Percentiles rank a stretch among this genome's conserved stretches.
Evolutionary conservation across 2,113 vertebrate genomes (phyloP).

Genomic region (Sprattus sprattus): DNA sequence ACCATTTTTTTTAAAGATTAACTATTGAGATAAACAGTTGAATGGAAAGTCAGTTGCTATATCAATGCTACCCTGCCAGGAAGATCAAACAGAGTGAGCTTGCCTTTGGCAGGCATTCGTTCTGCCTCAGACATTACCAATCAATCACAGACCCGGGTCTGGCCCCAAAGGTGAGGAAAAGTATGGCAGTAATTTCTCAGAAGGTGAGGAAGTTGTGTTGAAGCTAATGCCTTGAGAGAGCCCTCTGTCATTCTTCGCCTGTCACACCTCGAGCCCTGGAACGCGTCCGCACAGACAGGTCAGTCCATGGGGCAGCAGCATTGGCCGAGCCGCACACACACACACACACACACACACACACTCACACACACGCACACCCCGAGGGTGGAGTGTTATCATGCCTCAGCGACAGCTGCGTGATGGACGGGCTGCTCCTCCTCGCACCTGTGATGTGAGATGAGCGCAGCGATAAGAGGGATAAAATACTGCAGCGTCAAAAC

Average conservation of each 20-base stretch:
- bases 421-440: slow-evolving; percentile 36
- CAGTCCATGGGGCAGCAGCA: neutral
- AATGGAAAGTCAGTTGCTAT: neutral
- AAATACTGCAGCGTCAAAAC: slow-evolving; percentile 21
- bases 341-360: neutral
- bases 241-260: neutral
- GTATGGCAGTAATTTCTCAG: slow-evolving; percentile 46
- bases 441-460: slow-evolving; percentile 59
- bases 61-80: slow-evolving; percentile 16
- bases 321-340: neutral
- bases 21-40: slow-evolving; percentile 14
- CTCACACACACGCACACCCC: slow-evolving; percentile 17
- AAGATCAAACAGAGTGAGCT: slow-evolving; percentile 23
- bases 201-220: slow-evolving; percentile 16
- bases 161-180: slow-evolving; percentile 22
- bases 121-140: slow-evolving; percentile 26
- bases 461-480: slow-evolving; percentile 43
- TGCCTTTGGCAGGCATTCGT: slow-evolving; percentile 21
- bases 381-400: slow-evolving; percentile 22
- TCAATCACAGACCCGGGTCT: slow-evolving; percentile 16
- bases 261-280: neutral
- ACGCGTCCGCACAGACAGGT: neutral
- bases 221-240: neutral
- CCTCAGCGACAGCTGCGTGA: slow-evolving; percentile 26
- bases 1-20: slow-evolving; percentile 18